Percentiles rank a stretch among this genome's conserved stretches.
These are phyloP conservation scores for Ifrita kowaldi DNA, from an alignment of 2,113 vertebrate genomes.

Conservation along the genomic window DNA sequence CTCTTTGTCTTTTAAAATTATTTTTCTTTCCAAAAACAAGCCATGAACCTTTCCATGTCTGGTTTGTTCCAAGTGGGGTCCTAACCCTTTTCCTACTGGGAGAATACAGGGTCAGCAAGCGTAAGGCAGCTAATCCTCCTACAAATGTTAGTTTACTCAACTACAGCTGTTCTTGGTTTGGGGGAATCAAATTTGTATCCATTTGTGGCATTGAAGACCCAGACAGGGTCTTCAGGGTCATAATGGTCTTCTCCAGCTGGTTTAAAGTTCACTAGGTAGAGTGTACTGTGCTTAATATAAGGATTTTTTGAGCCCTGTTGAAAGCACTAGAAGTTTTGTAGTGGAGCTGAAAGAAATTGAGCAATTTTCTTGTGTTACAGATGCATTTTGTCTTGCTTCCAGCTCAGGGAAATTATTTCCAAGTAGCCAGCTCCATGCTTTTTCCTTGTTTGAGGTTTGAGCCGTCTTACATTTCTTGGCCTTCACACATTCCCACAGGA, in stretches of 20 bases:
- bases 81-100: neutral
- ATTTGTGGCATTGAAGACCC: neutral
- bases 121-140: neutral
- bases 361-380: neutral
- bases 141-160: neutral
- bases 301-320: neutral
- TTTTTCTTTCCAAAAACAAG: neutral
- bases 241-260: neutral
- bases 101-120: neutral
- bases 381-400: neutral
- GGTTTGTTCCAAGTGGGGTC: neutral
- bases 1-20: neutral
- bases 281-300: neutral
- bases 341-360: neutral
- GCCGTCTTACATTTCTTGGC: neutral
- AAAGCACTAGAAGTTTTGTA: neutral
- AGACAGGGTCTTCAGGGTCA: neutral
- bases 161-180: slow-evolving; percentile 1
- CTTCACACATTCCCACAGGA: neutral
- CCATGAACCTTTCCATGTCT: neutral
- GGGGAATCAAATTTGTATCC: neutral
- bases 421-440: neutral
- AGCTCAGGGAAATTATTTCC: neutral
- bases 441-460: neutral
- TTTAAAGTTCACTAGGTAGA: neutral